Evolutionary conservation across 2,113 vertebrate species (phyloP), one percentile per base, ranked within the genome.

Genomic region (Pelvicachromis taeniatus): DNA sequence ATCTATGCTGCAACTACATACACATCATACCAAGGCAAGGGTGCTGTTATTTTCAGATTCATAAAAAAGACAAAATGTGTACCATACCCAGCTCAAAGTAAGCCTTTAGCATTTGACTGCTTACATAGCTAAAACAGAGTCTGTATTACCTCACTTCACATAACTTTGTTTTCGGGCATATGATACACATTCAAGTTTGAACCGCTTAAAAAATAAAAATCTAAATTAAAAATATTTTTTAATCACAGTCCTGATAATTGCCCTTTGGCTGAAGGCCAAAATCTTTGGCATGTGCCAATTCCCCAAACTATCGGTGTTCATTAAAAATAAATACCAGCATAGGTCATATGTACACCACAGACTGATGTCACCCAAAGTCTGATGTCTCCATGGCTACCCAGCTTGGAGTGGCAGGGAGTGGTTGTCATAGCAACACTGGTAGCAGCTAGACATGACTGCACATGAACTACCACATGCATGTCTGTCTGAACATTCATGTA

Each of bases 361-460:
- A 88, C 73, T 91, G 80, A 88, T 78, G 78, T 86, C 85, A 88
- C 38, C 59, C 61, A 7, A 19, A 83, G 82, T 85, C 75, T 68
- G 21, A 80, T 14, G 82, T 95, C 86, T 87, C 94, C 88, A 94
- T 95, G 92, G 93, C 84, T 88, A 94, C 94, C 63, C 55, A 77
- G 90, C 89, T 88, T 93, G 87, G 93, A 95, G 92, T 95, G 93
- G 94, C 92, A 95, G 93, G 88, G 90, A 92, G 90, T 90, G 88
- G 92, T 92, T 93, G 78, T 78, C 87, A 90, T 89, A 90, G 93
- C 80, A 93, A 94, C 93, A 91, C 50, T 45, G 52, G 82, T 75
- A 89, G 53, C 54, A 17, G 40, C 54, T 83, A 55, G 53, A 61
- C 63, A 50, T 7, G 50, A 85, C 80, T n/a, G 38, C 56, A 52